Base-by-base conservation (phyloP, 2,113 vertebrate species). In the Grantiella picta region DNA sequence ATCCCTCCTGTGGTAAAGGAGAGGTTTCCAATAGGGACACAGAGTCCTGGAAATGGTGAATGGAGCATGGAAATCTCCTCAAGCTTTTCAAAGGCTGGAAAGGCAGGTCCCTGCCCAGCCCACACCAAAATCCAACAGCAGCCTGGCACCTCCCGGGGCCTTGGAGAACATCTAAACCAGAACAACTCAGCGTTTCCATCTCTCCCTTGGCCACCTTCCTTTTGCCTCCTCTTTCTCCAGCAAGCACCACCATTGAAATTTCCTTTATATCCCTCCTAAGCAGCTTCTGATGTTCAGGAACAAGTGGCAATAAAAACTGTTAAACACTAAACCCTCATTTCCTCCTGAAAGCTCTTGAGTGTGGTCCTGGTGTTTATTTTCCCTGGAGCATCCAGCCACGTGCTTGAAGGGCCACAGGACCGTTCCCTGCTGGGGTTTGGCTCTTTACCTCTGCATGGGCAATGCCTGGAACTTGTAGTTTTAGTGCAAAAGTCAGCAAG, bases 311-410 rank as follows among this genome's bases (percentile, higher is more conserved):
- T 88, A 83, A 85, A 72, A 79, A 88, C 33, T 35, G 15, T 86
- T 68, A 86, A 65, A n/a, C 63, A 63, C 23, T 38, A 50, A 79
- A 87, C 85, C 22, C 56, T 82, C 5, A 84, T 86, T 60, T 71
- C 70, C 71, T 44, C 25, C 45, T 77, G 76, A 45, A 60, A 89
- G 44, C 40, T 49, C 21, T 40, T 40, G 44, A 71, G 64, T 4
- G 9, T 64, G 40, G 65, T 57, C 24, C 65, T 4, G 31, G 18
- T 75, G 44, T 84, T 94, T 60, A 52, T 72, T 82, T 70, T 88
- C 47, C 95, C 2, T 40, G 81, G 45, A 75, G 35, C 54, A 65
- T 57, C 92, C 84, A 96, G 53, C 44, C 85, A 23, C 61, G 60
- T 9, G 4, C 60, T 89, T 35, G 64, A 31, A 88, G 36, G 53